Evolutionary conservation across 2,113 vertebrate genomes (phyloP).

Genomic region (Climacteris rufus): DNA sequence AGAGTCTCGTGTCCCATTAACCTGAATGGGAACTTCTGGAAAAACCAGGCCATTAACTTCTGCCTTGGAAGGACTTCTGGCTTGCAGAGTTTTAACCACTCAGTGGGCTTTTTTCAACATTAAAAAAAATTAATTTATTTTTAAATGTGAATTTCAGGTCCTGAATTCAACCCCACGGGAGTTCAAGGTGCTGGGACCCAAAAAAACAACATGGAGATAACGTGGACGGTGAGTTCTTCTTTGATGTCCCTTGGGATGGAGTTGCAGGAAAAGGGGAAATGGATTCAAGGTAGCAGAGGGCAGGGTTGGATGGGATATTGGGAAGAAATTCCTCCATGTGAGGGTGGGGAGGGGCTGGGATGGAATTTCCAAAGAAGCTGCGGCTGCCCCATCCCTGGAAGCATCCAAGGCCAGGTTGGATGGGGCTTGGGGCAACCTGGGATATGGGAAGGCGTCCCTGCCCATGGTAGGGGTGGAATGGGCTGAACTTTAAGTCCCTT

Average conservation of each 20-base stretch:
- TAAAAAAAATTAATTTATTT: background rate
- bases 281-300: background rate
- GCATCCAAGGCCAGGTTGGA: background rate
- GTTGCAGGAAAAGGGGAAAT: rapidly evolving
- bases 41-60: constrained; percentile 33
- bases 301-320: background rate
- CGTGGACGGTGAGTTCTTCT: constrained; percentile 83
- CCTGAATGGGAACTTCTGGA: constrained; percentile 42
- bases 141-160: constrained; percentile 72
- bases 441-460: background rate
- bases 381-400: background rate
- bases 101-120: background rate
- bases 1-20: constrained; percentile 8
- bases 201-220: constrained; percentile 96
- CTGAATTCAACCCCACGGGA: constrained; percentile 83
- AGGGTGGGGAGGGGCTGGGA: background rate
- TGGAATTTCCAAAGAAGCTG: background rate
- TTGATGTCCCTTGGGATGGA: background rate
- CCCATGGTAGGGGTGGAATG: rapidly evolving
- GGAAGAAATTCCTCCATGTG: background rate
- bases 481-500: background rate
- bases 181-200: constrained; percentile 86
- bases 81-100: background rate
- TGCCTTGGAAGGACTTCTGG: background rate
- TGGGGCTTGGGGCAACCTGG: background rate